Conservation (phyloP, 2,888 invertebrate species). For the Xestia rhomboidea region DNA sequence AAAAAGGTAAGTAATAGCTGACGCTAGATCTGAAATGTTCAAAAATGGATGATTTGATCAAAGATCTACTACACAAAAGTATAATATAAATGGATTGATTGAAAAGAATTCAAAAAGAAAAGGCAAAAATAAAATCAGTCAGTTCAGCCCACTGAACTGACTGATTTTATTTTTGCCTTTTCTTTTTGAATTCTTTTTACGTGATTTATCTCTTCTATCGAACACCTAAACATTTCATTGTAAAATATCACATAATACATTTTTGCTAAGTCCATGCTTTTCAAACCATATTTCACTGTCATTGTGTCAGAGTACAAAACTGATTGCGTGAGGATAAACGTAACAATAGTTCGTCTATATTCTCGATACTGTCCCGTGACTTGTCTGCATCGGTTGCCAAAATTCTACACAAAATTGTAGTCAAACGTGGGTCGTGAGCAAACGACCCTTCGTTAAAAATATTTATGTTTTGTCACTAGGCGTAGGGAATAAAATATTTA, state of each 20-base stretch:
- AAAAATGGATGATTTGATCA: not conserved
- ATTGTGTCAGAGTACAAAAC: slow-evolving; percentile 36
- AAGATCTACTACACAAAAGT: not conserved
- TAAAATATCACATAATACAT: not conserved
- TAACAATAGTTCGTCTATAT: slow-evolving; percentile 57
- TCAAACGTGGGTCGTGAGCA: slow-evolving; percentile 15
- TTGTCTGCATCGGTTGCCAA: slow-evolving; percentile 77
- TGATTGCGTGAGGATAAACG: slow-evolving; percentile 48
- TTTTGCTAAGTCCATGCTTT: not conserved
- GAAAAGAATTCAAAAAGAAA: too few relatives aligned
- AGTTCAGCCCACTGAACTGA: not conserved
- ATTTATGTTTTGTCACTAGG: slow-evolving; percentile 60
- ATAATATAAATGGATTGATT: not conserved
- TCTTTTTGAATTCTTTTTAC: not conserved
- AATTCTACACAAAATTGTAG: slow-evolving; percentile 63
- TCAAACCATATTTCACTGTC: slow-evolving; percentile 24
- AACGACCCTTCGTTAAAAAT: slow-evolving; percentile 66
- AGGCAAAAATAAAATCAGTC: too few relatives aligned
- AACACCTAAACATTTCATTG: slow-evolving; percentile 8
- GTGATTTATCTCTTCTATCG: slow-evolving; percentile 1
- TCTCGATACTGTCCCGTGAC: slow-evolving; percentile 71
- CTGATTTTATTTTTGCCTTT: not conserved
- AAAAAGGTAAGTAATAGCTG: not conserved
- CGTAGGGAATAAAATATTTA: slow-evolving; percentile 5
- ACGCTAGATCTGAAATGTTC: not conserved